Evolutionary conservation across 2,113 vertebrate genomes (phyloP).

Genomic region (Apus apus): DNA sequence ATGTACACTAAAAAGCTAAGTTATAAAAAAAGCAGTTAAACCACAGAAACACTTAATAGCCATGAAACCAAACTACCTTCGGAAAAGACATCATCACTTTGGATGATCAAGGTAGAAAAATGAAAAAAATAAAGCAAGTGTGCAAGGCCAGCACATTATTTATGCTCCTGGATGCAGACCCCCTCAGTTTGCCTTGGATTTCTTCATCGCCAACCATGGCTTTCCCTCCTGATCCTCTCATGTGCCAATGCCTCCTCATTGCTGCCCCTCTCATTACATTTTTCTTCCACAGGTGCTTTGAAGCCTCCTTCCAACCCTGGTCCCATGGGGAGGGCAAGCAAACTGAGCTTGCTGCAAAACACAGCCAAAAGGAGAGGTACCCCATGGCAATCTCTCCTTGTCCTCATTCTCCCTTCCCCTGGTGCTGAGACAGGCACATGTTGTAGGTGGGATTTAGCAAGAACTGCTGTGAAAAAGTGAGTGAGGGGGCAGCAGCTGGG

Average conservation of each 20-base stretch:
- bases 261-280: not conserved
- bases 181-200: not conserved
- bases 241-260: not conserved
- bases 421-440: not conserved
- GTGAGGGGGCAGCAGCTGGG: fast-evolving
- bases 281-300: not conserved
- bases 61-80: not conserved
- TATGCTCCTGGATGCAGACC: not conserved
- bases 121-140: not conserved
- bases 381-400: not conserved
- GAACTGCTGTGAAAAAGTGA: fast-evolving
- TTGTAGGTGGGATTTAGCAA: not conserved
- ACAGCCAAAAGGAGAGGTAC: not conserved
- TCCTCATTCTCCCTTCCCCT: not conserved
- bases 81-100: not conserved
- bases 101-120: not conserved
- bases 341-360: not conserved
- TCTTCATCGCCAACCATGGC: not conserved
- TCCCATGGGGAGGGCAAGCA: not conserved
- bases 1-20: not conserved
- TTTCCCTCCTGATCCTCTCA: not conserved
- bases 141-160: not conserved
- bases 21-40: not conserved
- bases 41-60: not conserved
- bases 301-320: not conserved